phyloP scores from a whole-genome alignment of 2,888 invertebrate genomes.

The Spodoptera exigua region DNA sequence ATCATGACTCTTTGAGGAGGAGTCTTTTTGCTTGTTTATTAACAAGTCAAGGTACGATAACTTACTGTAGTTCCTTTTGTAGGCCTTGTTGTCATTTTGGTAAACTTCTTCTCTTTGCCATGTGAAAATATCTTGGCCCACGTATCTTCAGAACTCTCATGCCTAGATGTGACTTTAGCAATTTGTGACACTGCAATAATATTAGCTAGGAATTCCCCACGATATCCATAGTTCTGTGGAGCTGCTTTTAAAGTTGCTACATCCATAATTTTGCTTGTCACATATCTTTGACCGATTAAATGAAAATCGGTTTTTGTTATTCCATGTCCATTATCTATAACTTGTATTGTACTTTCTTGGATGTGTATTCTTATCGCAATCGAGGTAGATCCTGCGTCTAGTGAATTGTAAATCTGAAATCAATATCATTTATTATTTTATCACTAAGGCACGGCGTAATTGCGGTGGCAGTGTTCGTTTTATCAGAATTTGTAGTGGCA shows the following conservation, averaged over 20 bases:
- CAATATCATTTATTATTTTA: conserved; percentile 20
- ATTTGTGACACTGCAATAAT: conserved; percentile 88
- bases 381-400: conserved; percentile 92
- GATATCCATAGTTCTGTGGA: conserved; percentile 90
- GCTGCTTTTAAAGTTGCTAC: conserved; percentile 85
- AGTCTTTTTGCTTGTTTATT: too few species aligned
- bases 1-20: neutral
- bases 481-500: conserved; percentile 14
- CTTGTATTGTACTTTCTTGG: conserved; percentile 90
- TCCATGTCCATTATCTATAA: conserved; percentile 94
- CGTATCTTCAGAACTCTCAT: conserved; percentile 81
- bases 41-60: conserved; percentile 16
- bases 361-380: conserved; percentile 92
- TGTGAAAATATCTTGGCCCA: conserved; percentile 89
- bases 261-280: conserved; percentile 91
- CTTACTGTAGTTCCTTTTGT: conserved; percentile 92
- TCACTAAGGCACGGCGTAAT: conserved; percentile 11
- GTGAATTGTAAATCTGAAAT: conserved; percentile 91
- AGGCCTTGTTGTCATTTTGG: conserved; percentile 82
- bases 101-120: conserved; percentile 78
- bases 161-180: conserved; percentile 90
- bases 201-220: conserved; percentile 92
- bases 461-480: conserved; percentile 11
- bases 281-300: conserved; percentile 89
- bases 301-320: conserved; percentile 88